Evolutionary conservation across 2,113 vertebrate genomes (phyloP).

Genomic region (Xiphophorus couchianus): DNA sequence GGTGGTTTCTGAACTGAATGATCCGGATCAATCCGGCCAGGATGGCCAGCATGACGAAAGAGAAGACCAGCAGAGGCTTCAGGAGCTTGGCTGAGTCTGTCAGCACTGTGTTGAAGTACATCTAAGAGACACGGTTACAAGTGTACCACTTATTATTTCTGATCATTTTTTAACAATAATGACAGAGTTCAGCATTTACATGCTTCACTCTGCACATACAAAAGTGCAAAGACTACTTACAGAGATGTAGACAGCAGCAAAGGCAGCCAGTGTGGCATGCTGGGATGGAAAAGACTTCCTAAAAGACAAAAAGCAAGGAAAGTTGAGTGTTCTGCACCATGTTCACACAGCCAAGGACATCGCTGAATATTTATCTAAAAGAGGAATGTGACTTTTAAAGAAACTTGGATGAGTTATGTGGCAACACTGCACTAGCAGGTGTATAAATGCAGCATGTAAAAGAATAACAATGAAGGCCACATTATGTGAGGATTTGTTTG

Average conservation of each 20-base stretch:
- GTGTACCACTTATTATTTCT: not conserved
- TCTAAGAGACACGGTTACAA: conserved; percentile 79
- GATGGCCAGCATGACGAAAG: conserved; percentile 94
- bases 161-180: not conserved
- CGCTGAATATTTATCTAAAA: conserved; percentile 50
- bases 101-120: conserved; percentile 98
- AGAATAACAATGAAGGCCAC: not conserved
- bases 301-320: conserved; percentile 15
- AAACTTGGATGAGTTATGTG: conserved; percentile 9
- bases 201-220: not conserved
- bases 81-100: conserved; percentile 97
- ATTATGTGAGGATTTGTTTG: too few species aligned
- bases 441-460: conserved; percentile 22
- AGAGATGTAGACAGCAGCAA: conserved; percentile 81
- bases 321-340: conserved; percentile 24
- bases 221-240: conserved; percentile 54
- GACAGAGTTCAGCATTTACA: too few species aligned
- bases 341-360: conserved; percentile 42
- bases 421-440: conserved; percentile 14
- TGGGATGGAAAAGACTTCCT: conserved; percentile 83
- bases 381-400: conserved; percentile 47
- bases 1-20: conserved; percentile 97
- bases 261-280: conserved; percentile 80
- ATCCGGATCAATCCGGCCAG: conserved; percentile 94
- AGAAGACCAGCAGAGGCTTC: conserved; percentile 95